Conservation (phyloP, 2,888 invertebrate species). For the Dendrolimus houi region DNA sequence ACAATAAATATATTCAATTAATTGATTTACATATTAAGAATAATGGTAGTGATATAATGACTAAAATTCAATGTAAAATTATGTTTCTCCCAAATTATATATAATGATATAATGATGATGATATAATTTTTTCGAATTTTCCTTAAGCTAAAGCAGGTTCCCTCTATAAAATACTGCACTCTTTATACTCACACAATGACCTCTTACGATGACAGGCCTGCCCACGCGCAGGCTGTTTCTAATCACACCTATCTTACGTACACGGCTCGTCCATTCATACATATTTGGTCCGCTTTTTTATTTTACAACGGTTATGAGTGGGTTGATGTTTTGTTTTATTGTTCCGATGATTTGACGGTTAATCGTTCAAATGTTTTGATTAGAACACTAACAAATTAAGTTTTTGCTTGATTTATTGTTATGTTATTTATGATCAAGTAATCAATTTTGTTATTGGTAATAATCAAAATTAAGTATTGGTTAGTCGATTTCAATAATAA, state of each 20-base stretch:
- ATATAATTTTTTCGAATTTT: constrained; percentile 6
- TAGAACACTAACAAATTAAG: constrained; percentile 4
- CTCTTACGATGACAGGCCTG: constrained; percentile 63
- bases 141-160: constrained; percentile 27
- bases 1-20: no score
- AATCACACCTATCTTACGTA: constrained; percentile 64
- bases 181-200: constrained; percentile 55
- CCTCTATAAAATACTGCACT: constrained; percentile 32
- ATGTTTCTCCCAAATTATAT: no score
- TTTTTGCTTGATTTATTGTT: background rate
- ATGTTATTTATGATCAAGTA: background rate
- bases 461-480: no score
- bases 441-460: background rate
- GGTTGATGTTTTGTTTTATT: constrained; percentile 55
- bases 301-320: constrained; percentile 45
- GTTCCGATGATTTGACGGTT: constrained; percentile 39
- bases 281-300: constrained; percentile 53
- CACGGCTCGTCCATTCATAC: constrained; percentile 56
- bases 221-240: constrained; percentile 63
- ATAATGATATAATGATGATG: no score
- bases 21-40: no score
- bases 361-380: constrained; percentile 20
- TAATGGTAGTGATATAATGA: no score
- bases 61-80: no score
- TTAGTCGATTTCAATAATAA: no score